Evolutionary conservation across 2,113 vertebrate species (phyloP).

Genomic region (Sclerurus mexicanus): DNA sequence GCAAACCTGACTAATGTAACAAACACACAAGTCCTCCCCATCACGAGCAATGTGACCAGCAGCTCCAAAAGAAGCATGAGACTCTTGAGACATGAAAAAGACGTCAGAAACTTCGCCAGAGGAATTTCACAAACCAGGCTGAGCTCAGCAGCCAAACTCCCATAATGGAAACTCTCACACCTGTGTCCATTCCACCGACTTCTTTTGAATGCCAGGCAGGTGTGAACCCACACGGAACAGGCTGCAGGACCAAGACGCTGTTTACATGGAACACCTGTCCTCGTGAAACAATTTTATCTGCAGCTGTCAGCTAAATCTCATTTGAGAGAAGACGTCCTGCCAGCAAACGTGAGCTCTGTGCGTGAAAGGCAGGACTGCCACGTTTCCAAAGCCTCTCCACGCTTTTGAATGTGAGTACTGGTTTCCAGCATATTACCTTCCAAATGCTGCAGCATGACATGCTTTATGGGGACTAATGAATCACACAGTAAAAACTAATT

Average conservation of each 20-base stretch:
- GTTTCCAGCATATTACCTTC: slow-evolving; percentile 52
- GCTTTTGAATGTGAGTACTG: background rate
- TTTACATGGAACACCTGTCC: background rate
- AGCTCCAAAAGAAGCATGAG: background rate
- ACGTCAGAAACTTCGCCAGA: background rate
- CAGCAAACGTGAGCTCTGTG: background rate
- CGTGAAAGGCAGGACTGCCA: background rate
- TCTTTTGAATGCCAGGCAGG: background rate
- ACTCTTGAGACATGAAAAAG: background rate
- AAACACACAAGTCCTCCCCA: rapidly evolving
- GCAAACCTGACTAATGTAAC: background rate
- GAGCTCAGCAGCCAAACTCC: background rate
- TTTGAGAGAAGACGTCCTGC: background rate
- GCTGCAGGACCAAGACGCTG: background rate
- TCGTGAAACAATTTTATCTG: background rate
- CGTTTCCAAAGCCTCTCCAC: background rate
- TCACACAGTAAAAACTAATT: slow-evolving; percentile 72
- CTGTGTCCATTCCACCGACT: background rate
- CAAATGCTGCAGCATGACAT: slow-evolving; percentile 38
- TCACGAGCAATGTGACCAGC: background rate
- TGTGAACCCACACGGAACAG: background rate
- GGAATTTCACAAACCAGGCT: background rate
- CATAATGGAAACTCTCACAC: background rate
- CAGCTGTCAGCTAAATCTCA: background rate
- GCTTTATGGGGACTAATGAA: slow-evolving; percentile 68